Conservation (phyloP, 2,888 invertebrate species). For the Parasteatoda lunata region DNA sequence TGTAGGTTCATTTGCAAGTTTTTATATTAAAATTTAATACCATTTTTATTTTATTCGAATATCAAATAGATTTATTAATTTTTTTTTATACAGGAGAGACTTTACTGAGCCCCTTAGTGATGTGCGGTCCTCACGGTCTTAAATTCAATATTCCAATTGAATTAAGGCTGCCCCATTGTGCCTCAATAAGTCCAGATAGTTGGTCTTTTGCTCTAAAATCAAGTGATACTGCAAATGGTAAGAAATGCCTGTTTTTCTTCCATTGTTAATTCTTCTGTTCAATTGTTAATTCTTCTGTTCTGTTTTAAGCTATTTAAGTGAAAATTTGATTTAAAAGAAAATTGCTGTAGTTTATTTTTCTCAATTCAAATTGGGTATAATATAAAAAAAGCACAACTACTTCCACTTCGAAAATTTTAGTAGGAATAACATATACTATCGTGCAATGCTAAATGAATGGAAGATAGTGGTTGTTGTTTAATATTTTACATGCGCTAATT, state of each 20-base stretch:
- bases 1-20: too few relatives aligned
- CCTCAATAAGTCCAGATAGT: conserved; percentile 75
- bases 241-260: background rate
- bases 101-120: conserved; percentile 93
- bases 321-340: background rate
- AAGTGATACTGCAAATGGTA: conserved; percentile 72
- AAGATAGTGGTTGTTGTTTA: too few relatives aligned
- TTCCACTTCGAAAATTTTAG: too few relatives aligned
- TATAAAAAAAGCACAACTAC: too few relatives aligned
- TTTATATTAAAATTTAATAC: too few relatives aligned
- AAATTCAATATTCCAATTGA: conserved; percentile 92
- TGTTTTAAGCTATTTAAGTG: background rate
- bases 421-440: too few relatives aligned
- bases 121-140: conserved; percentile 95
- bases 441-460: too few relatives aligned
- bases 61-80: background rate
- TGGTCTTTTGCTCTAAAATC: conserved; percentile 77
- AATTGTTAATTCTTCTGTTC: background rate
- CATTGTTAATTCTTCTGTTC: too few relatives aligned
- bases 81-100: conserved; percentile 84
- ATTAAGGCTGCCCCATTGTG: conserved; percentile 86
- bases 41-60: too few relatives aligned
- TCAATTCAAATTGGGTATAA: too few relatives aligned
- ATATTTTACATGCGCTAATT: too few relatives aligned
- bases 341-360: too few relatives aligned